Evolutionary conservation across 1,140 invertebrate genomes (phyloP).

Genomic region (Sinonovacula constricta): DNA sequence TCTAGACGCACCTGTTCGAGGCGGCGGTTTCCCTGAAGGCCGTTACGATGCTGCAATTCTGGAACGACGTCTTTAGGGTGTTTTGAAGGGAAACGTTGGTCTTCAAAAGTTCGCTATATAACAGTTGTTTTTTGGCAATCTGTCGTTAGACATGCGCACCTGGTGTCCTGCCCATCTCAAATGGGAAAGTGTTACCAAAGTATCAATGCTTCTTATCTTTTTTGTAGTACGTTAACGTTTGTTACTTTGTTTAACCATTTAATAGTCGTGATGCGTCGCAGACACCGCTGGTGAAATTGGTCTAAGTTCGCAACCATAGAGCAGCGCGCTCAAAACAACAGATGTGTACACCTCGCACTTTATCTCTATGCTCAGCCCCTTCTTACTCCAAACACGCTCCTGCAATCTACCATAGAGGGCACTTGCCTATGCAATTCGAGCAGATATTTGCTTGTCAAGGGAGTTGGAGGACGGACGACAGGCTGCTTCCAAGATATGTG

Average conservation of each 20-base stretch:
- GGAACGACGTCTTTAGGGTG: too few relatives aligned
- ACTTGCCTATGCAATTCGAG: constrained; percentile 33
- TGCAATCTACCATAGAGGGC: constrained; percentile 17
- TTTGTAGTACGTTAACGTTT: constrained; percentile 22
- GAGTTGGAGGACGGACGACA: neutral
- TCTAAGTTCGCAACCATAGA: constrained; percentile 16
- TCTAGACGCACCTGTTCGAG: neutral
- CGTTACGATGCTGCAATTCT: too few relatives aligned
- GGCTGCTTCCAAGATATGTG: constrained; percentile 40
- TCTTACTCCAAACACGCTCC: constrained; percentile 18
- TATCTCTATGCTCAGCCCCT: constrained; percentile 3
- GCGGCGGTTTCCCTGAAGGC: too few relatives aligned
- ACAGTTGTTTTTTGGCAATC: constrained; percentile 12
- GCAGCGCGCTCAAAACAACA: constrained; percentile 30
- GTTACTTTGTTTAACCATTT: constrained; percentile 29
- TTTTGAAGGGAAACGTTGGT: neutral
- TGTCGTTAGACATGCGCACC: neutral
- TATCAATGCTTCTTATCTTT: constrained; percentile 10
- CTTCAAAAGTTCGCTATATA: constrained; percentile 15
- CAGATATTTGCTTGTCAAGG: constrained; percentile 7
- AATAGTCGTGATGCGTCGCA: too few relatives aligned
- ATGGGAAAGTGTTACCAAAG: constrained; percentile 9
- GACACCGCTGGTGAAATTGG: constrained; percentile 25
- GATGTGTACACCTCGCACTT: constrained; percentile 37
- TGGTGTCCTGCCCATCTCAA: constrained; percentile 22